These are phyloP conservation scores for Gonioctena quinquepunctata DNA, from an alignment of 1,140 invertebrate species.

Conservation along the genomic window DNA sequence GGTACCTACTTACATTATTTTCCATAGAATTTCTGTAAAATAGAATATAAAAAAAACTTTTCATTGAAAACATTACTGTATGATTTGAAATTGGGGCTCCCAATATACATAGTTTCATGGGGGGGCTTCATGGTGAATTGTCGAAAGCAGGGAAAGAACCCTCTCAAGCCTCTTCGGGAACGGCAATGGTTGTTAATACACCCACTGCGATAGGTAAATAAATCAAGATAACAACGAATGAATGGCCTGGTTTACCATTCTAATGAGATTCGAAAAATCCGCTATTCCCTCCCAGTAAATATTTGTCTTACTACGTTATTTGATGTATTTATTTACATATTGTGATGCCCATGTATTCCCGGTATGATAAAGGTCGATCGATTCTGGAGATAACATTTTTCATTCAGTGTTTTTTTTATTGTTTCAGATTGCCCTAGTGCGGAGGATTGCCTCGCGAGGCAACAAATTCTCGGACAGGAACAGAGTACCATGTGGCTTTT, in stretches of 20 bases:
- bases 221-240: background rate
- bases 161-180: no score
- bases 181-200: no score
- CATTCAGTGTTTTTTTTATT: conserved; percentile 20
- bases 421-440: conserved; percentile 40
- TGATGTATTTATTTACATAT: background rate
- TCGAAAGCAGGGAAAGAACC: no score
- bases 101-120: no score
- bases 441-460: conserved; percentile 42
- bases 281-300: background rate
- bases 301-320: background rate
- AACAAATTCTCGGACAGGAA: conserved; percentile 34
- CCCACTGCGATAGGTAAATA: no score
- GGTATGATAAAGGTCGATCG: background rate
- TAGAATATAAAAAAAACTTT: no score
- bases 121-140: no score
- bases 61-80: no score
- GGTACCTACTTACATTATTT: no score
- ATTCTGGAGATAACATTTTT: background rate
- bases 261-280: background rate
- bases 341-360: background rate
- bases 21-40: no score
- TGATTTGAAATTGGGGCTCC: no score
- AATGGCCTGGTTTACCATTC: background rate
- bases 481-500: conserved; percentile 46